Percentiles rank a stretch among this genome's conserved stretches.
Conservation (phyloP, 2,797 vertebrate genomes). For the Syngnathus acus region DNA sequence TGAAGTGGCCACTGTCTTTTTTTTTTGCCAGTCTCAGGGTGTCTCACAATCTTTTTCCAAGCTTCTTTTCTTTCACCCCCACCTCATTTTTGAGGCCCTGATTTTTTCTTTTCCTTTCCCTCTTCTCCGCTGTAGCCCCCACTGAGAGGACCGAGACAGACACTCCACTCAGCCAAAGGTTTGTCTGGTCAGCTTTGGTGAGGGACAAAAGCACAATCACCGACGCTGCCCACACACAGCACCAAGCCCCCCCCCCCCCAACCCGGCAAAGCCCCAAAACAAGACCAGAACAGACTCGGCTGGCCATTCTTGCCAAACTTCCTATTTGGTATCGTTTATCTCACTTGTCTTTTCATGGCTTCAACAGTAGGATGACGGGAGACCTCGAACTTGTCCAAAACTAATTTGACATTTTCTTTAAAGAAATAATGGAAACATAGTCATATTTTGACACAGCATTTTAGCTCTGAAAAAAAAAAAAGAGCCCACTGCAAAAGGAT, state of each 20-base stretch:
- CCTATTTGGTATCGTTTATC: conserved; percentile 34
- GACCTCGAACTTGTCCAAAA: background rate
- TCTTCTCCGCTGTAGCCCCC: conserved; percentile 64
- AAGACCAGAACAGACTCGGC: conserved; percentile 53
- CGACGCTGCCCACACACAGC: conserved; percentile 60
- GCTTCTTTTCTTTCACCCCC: conserved; percentile 60
- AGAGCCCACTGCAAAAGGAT: too few species aligned
- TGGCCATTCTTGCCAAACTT: conserved; percentile 43
- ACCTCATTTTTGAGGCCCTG: conserved; percentile 61
- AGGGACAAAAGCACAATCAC: conserved; percentile 59
- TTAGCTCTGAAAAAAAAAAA: too few species aligned
- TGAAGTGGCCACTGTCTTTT: conserved; percentile 65
- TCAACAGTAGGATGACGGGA: background rate
- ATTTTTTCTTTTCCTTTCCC: conserved; percentile 47
- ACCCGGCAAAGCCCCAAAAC: conserved; percentile 19
- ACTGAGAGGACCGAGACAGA: conserved; percentile 71
- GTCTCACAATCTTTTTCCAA: conserved; percentile 62
- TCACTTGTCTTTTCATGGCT: background rate
- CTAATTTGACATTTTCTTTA: background rate
- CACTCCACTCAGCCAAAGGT: conserved; percentile 67
- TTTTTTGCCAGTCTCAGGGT: conserved; percentile 60
- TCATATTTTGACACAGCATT: too few species aligned
- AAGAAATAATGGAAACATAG: background rate
- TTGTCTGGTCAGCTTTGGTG: conserved; percentile 67
- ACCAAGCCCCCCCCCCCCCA: conserved; percentile 16